Evolutionary conservation across 2,797 vertebrate genomes (phyloP).

Genomic region (Echeneis naucrates): DNA sequence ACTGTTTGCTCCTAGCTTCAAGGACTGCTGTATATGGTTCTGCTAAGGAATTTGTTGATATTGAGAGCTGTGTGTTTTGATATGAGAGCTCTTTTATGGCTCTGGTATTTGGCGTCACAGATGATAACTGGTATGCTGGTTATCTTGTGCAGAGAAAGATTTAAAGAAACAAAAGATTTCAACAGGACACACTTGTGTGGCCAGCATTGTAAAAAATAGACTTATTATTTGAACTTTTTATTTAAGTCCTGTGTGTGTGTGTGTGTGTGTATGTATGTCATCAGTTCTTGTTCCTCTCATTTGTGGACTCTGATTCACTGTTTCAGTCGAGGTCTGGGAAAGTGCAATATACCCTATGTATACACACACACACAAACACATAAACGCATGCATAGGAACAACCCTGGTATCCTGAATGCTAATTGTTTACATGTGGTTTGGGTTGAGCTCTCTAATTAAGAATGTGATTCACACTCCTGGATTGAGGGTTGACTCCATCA

Average conservation of each 20-base stretch:
- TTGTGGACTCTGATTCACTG: slow-evolving; percentile 9
- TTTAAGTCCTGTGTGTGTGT: neutral
- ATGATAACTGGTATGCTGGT: slow-evolving; percentile 32
- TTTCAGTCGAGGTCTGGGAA: slow-evolving; percentile 39
- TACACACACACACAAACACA: slow-evolving; percentile 22
- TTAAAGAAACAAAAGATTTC: slow-evolving; percentile 17
- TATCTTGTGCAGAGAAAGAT: slow-evolving; percentile 5
- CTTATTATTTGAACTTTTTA: neutral
- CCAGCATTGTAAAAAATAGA: neutral
- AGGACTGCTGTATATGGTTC: slow-evolving; percentile 32
- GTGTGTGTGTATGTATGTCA: slow-evolving; percentile 1
- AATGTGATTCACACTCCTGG: slow-evolving; percentile 80
- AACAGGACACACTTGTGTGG: neutral
- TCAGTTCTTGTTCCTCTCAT: slow-evolving; percentile 21
- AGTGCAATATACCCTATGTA: slow-evolving; percentile 33
- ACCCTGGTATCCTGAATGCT: slow-evolving; percentile 62
- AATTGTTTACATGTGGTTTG: slow-evolving; percentile 79
- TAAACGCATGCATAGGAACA: slow-evolving; percentile 32
- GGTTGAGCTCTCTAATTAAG: slow-evolving; percentile 73
- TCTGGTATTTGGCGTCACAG: slow-evolving; percentile 40
- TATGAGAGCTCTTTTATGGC: slow-evolving; percentile 41
- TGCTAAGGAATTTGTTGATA: slow-evolving; percentile 58
- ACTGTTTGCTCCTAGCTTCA: slow-evolving; percentile 39
- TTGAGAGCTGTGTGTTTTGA: slow-evolving; percentile 43
- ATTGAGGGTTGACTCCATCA: slow-evolving; percentile 69